phyloP scores from a whole-genome alignment of 2,888 invertebrate genomes.

The Drosophila percnosoma region DNA sequence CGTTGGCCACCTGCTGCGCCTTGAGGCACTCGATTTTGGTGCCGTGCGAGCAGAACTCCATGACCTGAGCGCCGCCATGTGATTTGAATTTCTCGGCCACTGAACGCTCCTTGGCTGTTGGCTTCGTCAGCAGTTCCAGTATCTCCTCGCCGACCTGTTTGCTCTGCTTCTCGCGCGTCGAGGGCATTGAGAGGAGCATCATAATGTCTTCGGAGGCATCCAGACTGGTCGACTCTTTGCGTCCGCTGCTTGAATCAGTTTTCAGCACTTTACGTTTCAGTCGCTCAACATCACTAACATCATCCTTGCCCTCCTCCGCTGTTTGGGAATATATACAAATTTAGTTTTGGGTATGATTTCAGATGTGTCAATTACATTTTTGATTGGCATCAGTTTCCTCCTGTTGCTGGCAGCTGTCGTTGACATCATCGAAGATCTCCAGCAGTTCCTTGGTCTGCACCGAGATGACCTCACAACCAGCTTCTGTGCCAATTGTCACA shows the following conservation, averaged over 20 bases:
- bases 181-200: slow-evolving; percentile 87
- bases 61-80: slow-evolving; percentile 96
- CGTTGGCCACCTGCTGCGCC: slow-evolving; percentile 84
- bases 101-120: slow-evolving; percentile 97
- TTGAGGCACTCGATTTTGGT: slow-evolving; percentile 94
- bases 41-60: slow-evolving; percentile 98
- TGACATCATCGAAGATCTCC: slow-evolving; percentile 82
- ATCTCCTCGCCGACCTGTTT: slow-evolving; percentile 98
- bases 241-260: slow-evolving; percentile 60
- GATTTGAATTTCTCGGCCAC: slow-evolving; percentile 98
- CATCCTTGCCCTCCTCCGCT: slow-evolving; percentile 67
- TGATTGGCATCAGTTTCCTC: slow-evolving; percentile 84
- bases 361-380: slow-evolving; percentile 82
- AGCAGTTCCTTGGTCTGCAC: slow-evolving; percentile 81
- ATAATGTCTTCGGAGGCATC: slow-evolving; percentile 90
- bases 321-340: not conserved
- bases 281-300: slow-evolving; percentile 68
- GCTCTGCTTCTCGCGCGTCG: slow-evolving; percentile 97
- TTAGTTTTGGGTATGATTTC: not conserved
- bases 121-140: slow-evolving; percentile 95
- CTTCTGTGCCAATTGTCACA: slow-evolving; percentile 83
- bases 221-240: slow-evolving; percentile 76
- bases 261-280: slow-evolving; percentile 70
- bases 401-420: slow-evolving; percentile 84
- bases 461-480: slow-evolving; percentile 84